Base-by-base conservation (phyloP, 1,140 invertebrate species). In the Pemphigus obesinymphae region DNA sequence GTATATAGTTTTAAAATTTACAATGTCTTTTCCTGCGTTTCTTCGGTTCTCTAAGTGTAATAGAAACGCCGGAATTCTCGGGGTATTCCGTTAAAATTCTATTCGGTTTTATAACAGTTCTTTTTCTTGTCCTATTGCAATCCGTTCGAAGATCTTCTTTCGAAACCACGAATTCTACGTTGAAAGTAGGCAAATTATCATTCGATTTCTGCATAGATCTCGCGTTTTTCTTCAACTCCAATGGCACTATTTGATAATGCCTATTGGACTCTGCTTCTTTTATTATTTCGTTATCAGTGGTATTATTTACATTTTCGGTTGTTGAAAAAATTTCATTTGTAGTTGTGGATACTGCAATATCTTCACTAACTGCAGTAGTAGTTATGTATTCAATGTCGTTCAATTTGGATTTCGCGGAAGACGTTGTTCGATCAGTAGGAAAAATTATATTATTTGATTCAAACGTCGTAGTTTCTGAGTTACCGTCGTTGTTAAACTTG, bases 171-270 rank as follows among this genome's bases (percentile, higher is more conserved):
- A 80, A 80, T n/a, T 80, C 76, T 8, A 80, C 55, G 20, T 80
- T 58, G 5, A 80, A 80, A 15, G 76, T 61, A 4, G 76, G 76
- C 20, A 80, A 80, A 61, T 63, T 63, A 61, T 63, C 34, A 63
- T 80, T 61, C 6, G 37, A 37, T n/a, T n/a, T n/a, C 4, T 80
- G 55, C 8, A 80, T 45, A 6, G 55, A 80, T 29, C 53, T 80
- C 0, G 20, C 73, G 17, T 31, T 53, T 5, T 80, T 80, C 8
- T 40, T 58, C n/a, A 63, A 55, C 11, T 15, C 2, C n/a, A 61
- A 61, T 31, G 70, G 8, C 1, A 37, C 76, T 61, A 80, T 43
- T 40, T 45, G 55, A 61, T 80, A 80, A 29, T 61, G 53, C 31
- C 43, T 31, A 45, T 63, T 80, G 37, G 76, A 80, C 10, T 80